Percentiles rank a stretch among this genome's conserved stretches.
phyloP scores from a whole-genome alignment of 1,140 invertebrate species.

The Zaprionus inermis region DNA sequence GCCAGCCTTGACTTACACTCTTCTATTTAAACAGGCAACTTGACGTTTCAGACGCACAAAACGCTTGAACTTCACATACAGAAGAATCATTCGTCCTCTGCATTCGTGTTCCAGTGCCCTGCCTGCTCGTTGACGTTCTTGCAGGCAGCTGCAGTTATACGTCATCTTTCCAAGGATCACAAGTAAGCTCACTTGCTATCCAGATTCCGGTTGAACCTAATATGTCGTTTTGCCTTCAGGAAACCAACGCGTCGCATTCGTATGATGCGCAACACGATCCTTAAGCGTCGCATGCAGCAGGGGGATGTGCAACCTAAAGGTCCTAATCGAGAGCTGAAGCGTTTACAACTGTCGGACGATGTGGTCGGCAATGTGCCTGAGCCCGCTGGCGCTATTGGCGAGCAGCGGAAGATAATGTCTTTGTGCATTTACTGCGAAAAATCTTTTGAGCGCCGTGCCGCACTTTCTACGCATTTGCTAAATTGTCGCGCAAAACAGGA shows the following conservation, averaged over 20 bases:
- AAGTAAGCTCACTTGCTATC: slow-evolving; percentile 79
- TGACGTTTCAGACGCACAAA: slow-evolving; percentile 89
- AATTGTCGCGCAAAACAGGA: slow-evolving; percentile 84
- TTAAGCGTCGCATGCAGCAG: slow-evolving; percentile 72
- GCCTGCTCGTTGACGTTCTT: slow-evolving; percentile 89
- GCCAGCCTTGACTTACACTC: slow-evolving; percentile 23
- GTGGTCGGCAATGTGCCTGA: slow-evolving; percentile 58
- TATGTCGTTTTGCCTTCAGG: slow-evolving; percentile 30
- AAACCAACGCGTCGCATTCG: slow-evolving; percentile 77
- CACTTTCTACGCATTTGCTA: slow-evolving; percentile 87
- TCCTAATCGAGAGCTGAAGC: slow-evolving; percentile 73
- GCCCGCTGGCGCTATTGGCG: slow-evolving; percentile 33
- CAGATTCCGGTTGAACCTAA: not conserved
- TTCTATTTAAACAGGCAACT: slow-evolving; percentile 85
- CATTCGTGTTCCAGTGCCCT: slow-evolving; percentile 88
- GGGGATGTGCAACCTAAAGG: slow-evolving; percentile 73
- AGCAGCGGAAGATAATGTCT: slow-evolving; percentile 71
- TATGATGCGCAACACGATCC: slow-evolving; percentile 76
- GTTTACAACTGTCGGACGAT: slow-evolving; percentile 68
- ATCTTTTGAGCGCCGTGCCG: slow-evolving; percentile 88
- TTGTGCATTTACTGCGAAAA: slow-evolving; percentile 88
- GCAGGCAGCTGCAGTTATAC: slow-evolving; percentile 89
- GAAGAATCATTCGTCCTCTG: slow-evolving; percentile 87
- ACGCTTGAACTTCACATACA: slow-evolving; percentile 89
- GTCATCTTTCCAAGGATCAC: slow-evolving; percentile 90